Evolutionary conservation across 1,140 invertebrate species (phyloP), one percentile per base, ranked within the genome.

Genomic region (Mylabris phalerata): DNA sequence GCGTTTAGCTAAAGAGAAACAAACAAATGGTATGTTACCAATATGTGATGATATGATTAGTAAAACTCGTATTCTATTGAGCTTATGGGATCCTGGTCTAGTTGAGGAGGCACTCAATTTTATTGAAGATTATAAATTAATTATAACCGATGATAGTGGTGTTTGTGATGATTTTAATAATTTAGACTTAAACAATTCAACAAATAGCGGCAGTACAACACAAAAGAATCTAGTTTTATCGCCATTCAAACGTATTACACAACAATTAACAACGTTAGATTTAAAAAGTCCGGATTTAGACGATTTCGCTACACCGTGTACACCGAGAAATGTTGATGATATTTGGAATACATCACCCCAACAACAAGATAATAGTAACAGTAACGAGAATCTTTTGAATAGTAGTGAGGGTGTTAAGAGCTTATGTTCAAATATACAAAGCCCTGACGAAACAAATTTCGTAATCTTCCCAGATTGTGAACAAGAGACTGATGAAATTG

Each of bases 61-160:
- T 9, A 88, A 89, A 78, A 90, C 88, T 0, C 80, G 86, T 58
- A 87, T 87, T 26, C 75, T 94, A 38, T 72, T 93, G 6, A 86
- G 85, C 51, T 78, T 93, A 1, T 93, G 90, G 87, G 89, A 93
- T 71, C 84, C 89, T 0, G 82, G 83, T 9, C 75, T 92, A 19
- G 87, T 93, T 0, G 91, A 93, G 71, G 90, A 93, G 71, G 89
- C 89, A 0, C 78, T 92, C 44, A 82, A 82, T 9, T 90, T 90
- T 67, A 81, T 93, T 38, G 90, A 93, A 68, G 84, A 88, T 65
- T 83, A 88, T 66, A 82, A 82, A 69, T 71, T 84, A 4, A 75
- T 82, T 1, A 79, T 80, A 64, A 67, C 67, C 3, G 71, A 73
- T 38, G 71, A 73, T 61, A 73, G 70, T 3, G 71, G 72, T 9